Evolutionary conservation across 2,888 invertebrate genomes (phyloP), one percentile per base, ranked within the genome.

Genomic region (Torymus aiolomorphi): DNA sequence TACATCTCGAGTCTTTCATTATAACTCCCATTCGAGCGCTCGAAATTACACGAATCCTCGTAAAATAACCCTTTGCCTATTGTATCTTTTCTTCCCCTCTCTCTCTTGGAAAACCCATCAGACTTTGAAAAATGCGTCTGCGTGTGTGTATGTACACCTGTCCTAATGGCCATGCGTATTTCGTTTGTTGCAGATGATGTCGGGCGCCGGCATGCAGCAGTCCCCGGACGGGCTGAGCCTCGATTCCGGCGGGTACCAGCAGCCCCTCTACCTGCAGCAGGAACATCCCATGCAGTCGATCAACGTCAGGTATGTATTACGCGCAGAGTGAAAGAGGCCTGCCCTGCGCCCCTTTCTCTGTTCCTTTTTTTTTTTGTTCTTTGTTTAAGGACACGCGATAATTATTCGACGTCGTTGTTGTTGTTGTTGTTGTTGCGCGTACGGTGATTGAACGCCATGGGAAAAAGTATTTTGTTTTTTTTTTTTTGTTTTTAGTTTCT

Each of bases 181-280:
- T 61, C 12, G 74, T 80, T 78, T 76, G 74, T 87, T 87, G 54
- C 83, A 90, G 87, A 88, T 89, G 88, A 89, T 90, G 88, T 88
- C 93, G 91, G 93, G 92, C 84, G 92, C 92, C 78, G 93, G 93
- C 91, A 93, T 93, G 91, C 93, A 93, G 86, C 93, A 93, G 71
- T 93, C 93, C 31, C 92, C 93, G 87, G 93, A 93, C 84, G 93
- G 93, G 51, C 88, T 93, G 83, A 92, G 92, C 84, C 92, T 93
- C 74, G 91, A 91, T 83, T 92, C 94, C 56, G 93, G 92, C 82
- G 93, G 93, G 24, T 95, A 95, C 89, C 95, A 95, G 88, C 95
- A 95, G 88, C 94, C 95, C 66, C 90, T 95, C 42, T 95, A 95
- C 87, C 91, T 95, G 83, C 93, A 93, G 89, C 91, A 91, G 84